Base-by-base conservation (phyloP, 2,797 vertebrate species). In the Vespertilio murinus region DNA sequence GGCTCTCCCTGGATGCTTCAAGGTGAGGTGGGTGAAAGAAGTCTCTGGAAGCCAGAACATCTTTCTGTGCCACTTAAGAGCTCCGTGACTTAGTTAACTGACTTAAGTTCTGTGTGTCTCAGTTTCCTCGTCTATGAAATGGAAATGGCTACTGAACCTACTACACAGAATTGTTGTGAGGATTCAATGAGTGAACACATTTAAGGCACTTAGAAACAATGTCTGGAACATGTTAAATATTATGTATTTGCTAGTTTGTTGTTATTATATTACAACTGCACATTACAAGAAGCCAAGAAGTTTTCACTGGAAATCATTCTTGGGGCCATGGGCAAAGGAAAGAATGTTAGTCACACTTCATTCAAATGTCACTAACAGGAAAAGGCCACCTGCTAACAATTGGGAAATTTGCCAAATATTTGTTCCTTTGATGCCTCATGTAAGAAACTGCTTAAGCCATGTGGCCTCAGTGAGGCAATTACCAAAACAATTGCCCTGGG, bases 361-460 rank as follows among this genome's bases (percentile, higher is more conserved):
- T 92, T 92, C 91, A 96, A 87, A 92, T 71, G 59, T 73, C 30
- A 77, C 56, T 38, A 69, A 38, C 70, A 83, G 88, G 52, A 96
- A 87, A 91, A 93, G 59, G 65, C 54, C 61, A 83, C 75, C 64
- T 73, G 30, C 47, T 73, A 90, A 77, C 61, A 95, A 42, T 13
- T 93, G 81, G 79, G 79, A 96, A 95, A 92, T 40, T 40, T 67
- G 59, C 64, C 85, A 97, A 79, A 64, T 83, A 61, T 80, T 70
- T 77, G 71, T 91, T 93, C 71, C 56, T 96, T 96, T 94, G 90
- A 93, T 67, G 40, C 20, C 30, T 54, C 38, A 61, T 28, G 17
- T 90, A 92, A 96, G 85, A 90, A 90, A 84, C 8, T 80, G 47
- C 42, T 52, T 71, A 73, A 42, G 20, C 23, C 33, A 80, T 56